These are phyloP conservation scores for Eciton burchellii DNA, from an alignment of 1,140 invertebrate genomes.

Conservation along the genomic window DNA sequence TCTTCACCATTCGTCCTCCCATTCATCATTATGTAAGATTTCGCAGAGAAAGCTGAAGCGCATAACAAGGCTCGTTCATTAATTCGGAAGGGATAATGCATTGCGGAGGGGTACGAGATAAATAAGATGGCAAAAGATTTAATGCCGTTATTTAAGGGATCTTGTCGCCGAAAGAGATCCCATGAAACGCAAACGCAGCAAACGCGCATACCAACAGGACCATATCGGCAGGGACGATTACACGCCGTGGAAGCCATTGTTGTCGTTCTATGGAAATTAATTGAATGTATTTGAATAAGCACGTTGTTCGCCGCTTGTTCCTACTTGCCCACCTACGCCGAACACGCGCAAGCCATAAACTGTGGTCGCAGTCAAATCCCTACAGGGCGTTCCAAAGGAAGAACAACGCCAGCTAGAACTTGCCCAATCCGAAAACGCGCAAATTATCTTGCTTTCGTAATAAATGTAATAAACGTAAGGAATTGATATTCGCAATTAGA, in stretches of 20 bases:
- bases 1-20: conserved; percentile 10
- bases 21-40: conserved; percentile 29
- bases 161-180: conserved; percentile 38
- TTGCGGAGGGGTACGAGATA: conserved; percentile 59
- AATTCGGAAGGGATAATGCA: conserved; percentile 49
- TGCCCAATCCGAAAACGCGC: not conserved
- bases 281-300: conserved; percentile 85
- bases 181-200: conserved; percentile 64
- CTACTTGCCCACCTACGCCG: conserved; percentile 82
- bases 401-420: not conserved
- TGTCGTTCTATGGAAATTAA: conserved; percentile 85
- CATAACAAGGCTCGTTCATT: conserved; percentile 45
- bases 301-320: conserved; percentile 83
- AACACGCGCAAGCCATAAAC: conserved; percentile 78
- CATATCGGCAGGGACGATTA: conserved; percentile 76
- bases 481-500: not conserved
- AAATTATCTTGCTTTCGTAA: too few species aligned
- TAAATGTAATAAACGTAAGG: not conserved
- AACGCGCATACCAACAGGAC: conserved; percentile 43
- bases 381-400: conserved; percentile 63
- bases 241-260: conserved; percentile 82
- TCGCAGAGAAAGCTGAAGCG: not conserved
- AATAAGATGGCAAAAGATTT: conserved; percentile 66
- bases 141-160: conserved; percentile 65
- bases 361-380: conserved; percentile 59